Conservation (phyloP, 2,888 invertebrate genomes). For the Pyrochroa serraticornis region DNA sequence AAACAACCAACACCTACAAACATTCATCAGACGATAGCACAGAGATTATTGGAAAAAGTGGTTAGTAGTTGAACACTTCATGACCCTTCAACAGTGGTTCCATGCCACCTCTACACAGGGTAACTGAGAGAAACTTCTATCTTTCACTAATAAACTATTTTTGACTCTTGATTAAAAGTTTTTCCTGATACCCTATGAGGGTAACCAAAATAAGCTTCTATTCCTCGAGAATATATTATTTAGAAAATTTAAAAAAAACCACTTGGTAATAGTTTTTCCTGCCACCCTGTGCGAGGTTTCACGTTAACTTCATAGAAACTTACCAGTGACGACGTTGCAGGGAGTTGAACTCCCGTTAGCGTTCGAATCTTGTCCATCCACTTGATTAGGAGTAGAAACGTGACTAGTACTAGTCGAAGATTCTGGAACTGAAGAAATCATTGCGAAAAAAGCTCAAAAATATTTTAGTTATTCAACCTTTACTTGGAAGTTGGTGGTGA, state of each 20-base stretch:
- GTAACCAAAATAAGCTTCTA: no score
- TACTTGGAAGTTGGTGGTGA: conserved; percentile 33
- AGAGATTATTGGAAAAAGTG: conserved; percentile 19
- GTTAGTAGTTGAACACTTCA: not conserved
- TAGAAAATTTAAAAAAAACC: no score
- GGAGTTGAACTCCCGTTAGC: conserved; percentile 42
- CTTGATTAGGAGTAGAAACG: conserved; percentile 54
- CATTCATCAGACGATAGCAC: conserved; percentile 5
- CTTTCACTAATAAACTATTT: no score
- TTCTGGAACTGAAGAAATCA: conserved; percentile 37
- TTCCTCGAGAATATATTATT: no score
- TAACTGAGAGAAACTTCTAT: not conserved
- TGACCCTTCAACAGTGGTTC: no score
- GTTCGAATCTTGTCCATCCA: conserved; percentile 46
- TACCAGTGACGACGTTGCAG: conserved; percentile 38
- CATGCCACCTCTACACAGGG: not conserved
- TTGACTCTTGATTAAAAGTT: no score
- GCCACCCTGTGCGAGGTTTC: no score
- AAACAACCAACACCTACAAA: conserved; percentile 37
- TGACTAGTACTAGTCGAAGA: conserved; percentile 55
- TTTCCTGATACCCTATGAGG: no score
- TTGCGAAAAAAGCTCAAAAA: not conserved
- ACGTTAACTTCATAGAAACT: not conserved
- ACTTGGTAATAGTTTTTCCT: no score
- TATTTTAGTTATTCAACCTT: conserved; percentile 47